Evolutionary conservation across 2,113 vertebrate genomes (phyloP), one percentile per base, ranked within the genome.

Genomic region (Pseudorhombus dupliciocellatus): DNA sequence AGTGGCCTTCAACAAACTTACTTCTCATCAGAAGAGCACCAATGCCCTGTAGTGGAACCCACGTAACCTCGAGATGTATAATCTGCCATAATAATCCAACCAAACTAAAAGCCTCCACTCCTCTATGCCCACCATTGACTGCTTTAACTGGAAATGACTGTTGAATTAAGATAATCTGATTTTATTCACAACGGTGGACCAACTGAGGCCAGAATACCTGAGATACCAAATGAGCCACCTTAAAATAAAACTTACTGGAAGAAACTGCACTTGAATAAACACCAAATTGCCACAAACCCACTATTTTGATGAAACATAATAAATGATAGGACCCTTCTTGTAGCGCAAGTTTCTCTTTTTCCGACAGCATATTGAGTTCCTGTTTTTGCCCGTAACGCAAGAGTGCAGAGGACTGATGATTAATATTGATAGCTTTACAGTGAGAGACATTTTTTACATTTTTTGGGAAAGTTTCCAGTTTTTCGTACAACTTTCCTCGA

Each of bases 11-110:
- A 85, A 87, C 87, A 75, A 91, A 91, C 89, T 92, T 94, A 96
- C 81, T 86, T 58, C 18, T 88, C 89, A 70, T 79, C 58, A 80
- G 92, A 90, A 91, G 88, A 85, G 91, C 92, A 87, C 91, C 89
- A 91, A 91, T 90, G 90, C 90, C 89, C 91, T 88, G 92, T 80
- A 93, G 91, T n/a, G 93, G 95, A 96, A 94, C 85, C 92, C 92
- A 91, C 87, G 87, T 65, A 6, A 21, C 64, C 81, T 87, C 92
- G 70, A 31, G 70, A 84, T 18, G 88, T 70, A 62, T 89, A 89
- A 91, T 85, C 74, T 28, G 37, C 83, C 77, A 82, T 50, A 75
- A 59, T 79, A 83, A 87, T 81, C 80, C 74, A 65, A 69, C 21
- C 58, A 63, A 70, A 77, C 42, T 59, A 90, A 81, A 84, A 89